These are phyloP conservation scores for Nephrotoma guestfalica DNA, from an alignment of 2,888 invertebrate species.

Conservation along the genomic window DNA sequence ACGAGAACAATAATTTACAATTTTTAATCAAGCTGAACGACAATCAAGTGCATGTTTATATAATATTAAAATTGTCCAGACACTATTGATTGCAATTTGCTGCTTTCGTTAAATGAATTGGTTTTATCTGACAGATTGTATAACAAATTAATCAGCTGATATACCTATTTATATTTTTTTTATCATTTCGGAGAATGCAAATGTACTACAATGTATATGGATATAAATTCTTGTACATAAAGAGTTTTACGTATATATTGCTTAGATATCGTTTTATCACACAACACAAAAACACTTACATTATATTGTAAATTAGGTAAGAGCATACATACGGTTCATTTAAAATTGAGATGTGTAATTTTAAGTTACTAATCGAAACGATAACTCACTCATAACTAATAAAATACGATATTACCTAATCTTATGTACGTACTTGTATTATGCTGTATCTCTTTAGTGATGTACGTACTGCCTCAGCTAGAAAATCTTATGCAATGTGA, in stretches of 20 bases:
- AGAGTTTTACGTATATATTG: background rate
- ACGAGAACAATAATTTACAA: background rate
- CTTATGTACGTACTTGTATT: background rate
- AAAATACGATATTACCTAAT: background rate
- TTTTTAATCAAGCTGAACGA: background rate
- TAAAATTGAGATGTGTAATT: background rate
- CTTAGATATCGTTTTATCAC: background rate
- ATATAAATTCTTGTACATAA: background rate
- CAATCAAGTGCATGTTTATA: background rate
- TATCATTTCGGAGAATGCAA: background rate
- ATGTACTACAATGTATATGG: background rate
- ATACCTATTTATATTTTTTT: background rate
- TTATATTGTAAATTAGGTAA: background rate
- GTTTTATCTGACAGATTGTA: background rate
- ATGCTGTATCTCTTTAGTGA: background rate
- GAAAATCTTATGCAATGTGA: background rate
- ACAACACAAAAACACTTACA: background rate
- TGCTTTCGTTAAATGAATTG: background rate
- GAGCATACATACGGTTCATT: background rate
- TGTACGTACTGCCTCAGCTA: background rate
- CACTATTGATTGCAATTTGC: background rate
- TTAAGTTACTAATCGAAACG: background rate
- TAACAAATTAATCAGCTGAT: background rate
- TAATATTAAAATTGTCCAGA: background rate
- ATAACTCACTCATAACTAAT: too few relatives aligned